phyloP scores from a whole-genome alignment of 2,113 vertebrate species.

The Tupaia tana region DNA sequence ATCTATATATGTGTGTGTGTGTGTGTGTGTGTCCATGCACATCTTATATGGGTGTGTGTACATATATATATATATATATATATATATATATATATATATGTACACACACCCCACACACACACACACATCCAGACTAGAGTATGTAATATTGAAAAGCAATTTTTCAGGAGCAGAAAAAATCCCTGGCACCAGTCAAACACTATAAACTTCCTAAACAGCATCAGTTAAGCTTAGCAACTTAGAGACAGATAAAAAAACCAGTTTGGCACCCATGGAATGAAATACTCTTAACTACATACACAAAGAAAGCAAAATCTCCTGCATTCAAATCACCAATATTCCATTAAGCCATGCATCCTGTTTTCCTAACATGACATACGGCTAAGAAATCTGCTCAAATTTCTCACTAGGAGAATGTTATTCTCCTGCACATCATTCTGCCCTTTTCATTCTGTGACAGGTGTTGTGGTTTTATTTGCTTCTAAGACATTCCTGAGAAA shows the following conservation, averaged over 20 bases:
- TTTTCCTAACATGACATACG: not conserved
- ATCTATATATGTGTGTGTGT: not conserved
- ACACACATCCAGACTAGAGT: not conserved
- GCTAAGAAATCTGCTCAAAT: not conserved
- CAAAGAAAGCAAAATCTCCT: not conserved
- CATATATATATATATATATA: not conserved
- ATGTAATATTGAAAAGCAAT: not conserved
- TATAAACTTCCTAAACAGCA: not conserved
- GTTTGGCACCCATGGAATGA: not conserved
- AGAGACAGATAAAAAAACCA: not conserved
- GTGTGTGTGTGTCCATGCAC: not conserved
- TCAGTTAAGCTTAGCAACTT: not conserved
- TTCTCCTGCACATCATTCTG: not conserved
- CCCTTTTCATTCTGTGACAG: slow-evolving; percentile 23
- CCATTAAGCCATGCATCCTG: not conserved
- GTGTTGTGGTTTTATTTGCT: slow-evolving; percentile 29
- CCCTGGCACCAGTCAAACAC: not conserved
- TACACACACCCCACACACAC: not conserved
- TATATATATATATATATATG: not conserved
- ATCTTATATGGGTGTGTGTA: not conserved
- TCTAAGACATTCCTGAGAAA: slow-evolving; percentile 26
- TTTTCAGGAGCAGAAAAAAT: not conserved
- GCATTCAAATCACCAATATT: not conserved
- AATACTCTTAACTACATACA: not conserved
- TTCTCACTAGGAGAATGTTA: not conserved